A percentile compares a stretch with the other conserved stretches of the same genome.
Conservation (phyloP, 2,797 vertebrate species). For the Hypotaenidia philippensis region DNA sequence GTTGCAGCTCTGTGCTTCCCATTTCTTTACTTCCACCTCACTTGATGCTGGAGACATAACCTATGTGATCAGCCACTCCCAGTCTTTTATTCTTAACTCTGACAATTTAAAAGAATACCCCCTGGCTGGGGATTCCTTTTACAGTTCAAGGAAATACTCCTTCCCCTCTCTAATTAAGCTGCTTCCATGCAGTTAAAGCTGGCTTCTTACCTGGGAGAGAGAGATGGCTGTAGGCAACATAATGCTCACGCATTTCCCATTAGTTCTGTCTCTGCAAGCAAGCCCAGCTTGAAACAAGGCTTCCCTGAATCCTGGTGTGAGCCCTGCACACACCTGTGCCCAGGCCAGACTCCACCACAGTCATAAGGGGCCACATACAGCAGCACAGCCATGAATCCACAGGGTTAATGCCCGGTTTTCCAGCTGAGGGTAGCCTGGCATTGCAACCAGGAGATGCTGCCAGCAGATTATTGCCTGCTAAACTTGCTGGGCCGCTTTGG, state of each 20-base stretch:
- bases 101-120: neutral
- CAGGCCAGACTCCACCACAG: neutral
- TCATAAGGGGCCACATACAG: neutral
- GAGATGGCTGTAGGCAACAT: neutral
- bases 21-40: neutral
- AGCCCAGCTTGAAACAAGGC: neutral
- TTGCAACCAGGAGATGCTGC: neutral
- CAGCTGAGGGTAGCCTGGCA: neutral
- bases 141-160: neutral
- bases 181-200: neutral
- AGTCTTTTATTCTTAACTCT: neutral
- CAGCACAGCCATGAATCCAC: neutral
- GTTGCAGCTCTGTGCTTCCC: neutral
- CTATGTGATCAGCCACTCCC: neutral
- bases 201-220: neutral
- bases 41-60: neutral
- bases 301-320: neutral
- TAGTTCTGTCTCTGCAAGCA: neutral
- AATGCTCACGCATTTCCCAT: neutral
- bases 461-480: constrained; percentile 18
- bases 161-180: constrained; percentile 29
- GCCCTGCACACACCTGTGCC: neutral
- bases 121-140: constrained; percentile 41
- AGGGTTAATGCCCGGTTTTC: constrained; percentile 16
- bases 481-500: constrained; percentile 19